Conservation (phyloP, 92 coral and sea anemone species). For the Montipora capitata region DNA sequence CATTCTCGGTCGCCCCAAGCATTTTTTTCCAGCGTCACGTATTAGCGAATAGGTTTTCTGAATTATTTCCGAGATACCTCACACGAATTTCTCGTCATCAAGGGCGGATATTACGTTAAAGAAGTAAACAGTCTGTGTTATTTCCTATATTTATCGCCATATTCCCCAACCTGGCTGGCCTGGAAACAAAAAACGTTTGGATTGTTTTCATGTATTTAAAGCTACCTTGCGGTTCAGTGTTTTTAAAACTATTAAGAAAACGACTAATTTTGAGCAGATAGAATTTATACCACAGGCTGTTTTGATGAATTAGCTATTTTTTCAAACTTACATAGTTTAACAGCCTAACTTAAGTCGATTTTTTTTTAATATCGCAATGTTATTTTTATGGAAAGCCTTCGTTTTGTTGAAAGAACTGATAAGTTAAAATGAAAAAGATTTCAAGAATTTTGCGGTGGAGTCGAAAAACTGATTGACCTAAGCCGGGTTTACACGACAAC, state of each 20-base stretch:
- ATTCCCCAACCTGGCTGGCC: too few relatives aligned
- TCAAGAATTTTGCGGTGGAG: slow-evolving; percentile 43
- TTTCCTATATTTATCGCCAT: not conserved
- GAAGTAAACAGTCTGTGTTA: not conserved
- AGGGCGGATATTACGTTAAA: slow-evolving; percentile 35
- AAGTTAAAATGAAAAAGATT: slow-evolving; percentile 1
- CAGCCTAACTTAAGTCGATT: not conserved
- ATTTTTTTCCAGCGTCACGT: slow-evolving; percentile 21
- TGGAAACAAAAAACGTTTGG: not conserved
- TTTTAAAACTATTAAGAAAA: not conserved
- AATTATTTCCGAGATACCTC: slow-evolving; percentile 39
- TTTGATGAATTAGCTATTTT: too few relatives aligned
- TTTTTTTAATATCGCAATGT: not conserved
- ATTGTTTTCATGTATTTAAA: slow-evolving; percentile 12
- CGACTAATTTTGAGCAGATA: not conserved
- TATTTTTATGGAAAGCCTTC: not conserved
- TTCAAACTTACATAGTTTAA: not conserved
- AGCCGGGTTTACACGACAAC: too few relatives aligned
- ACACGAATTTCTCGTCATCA: not conserved
- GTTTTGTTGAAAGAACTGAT: not conserved
- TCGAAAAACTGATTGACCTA: slow-evolving; percentile 22
- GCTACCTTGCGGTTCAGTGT: not conserved
- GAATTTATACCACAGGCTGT: too few relatives aligned
- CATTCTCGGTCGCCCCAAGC: not conserved
- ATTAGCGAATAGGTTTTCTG: not conserved